Evolutionary conservation across 2,888 invertebrate genomes (phyloP).

Genomic region (Patella pellucida): DNA sequence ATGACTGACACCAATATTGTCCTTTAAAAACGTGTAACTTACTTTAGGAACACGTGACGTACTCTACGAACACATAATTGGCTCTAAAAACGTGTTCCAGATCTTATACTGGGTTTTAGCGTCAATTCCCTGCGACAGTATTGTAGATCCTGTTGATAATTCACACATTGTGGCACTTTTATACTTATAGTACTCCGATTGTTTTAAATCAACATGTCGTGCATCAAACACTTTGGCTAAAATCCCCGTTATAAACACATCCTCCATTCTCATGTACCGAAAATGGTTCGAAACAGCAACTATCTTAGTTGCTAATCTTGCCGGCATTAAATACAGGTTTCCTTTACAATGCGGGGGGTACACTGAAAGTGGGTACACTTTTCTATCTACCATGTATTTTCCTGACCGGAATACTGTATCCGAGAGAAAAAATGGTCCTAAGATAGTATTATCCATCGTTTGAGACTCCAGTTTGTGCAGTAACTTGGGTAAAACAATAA

Average conservation of each 20-base stretch:
- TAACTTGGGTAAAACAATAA: slow-evolving; percentile 23
- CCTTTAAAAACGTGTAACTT: no score
- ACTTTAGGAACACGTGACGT: no score
- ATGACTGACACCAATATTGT: no score
- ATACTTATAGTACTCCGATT: no score
- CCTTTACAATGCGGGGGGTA: slow-evolving; percentile 52
- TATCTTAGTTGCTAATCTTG: slow-evolving; percentile 39
- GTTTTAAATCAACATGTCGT: slow-evolving; percentile 21
- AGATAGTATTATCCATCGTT: slow-evolving; percentile 28
- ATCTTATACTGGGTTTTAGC: no score
- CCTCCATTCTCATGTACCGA: slow-evolving; percentile 52
- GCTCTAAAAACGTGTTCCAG: no score
- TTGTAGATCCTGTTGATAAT: no score
- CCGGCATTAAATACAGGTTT: slow-evolving; percentile 49
- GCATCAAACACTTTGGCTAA: slow-evolving; percentile 45
- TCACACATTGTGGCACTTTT: no score
- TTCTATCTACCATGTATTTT: slow-evolving; percentile 40
- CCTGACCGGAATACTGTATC: slow-evolving; percentile 32
- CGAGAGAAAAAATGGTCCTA: slow-evolving; percentile 39
- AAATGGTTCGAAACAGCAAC: slow-evolving; percentile 44
- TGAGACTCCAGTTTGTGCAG: slow-evolving; percentile 19
- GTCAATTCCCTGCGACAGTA: no score
- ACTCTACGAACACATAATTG: no score
- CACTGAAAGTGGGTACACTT: slow-evolving; percentile 37
- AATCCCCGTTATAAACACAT: slow-evolving; percentile 56